A percentile compares a stretch with the other conserved stretches of the same genome.
phyloP scores from a whole-genome alignment of 2,888 invertebrate genomes.

The Ferdinandea cuprea region DNA sequence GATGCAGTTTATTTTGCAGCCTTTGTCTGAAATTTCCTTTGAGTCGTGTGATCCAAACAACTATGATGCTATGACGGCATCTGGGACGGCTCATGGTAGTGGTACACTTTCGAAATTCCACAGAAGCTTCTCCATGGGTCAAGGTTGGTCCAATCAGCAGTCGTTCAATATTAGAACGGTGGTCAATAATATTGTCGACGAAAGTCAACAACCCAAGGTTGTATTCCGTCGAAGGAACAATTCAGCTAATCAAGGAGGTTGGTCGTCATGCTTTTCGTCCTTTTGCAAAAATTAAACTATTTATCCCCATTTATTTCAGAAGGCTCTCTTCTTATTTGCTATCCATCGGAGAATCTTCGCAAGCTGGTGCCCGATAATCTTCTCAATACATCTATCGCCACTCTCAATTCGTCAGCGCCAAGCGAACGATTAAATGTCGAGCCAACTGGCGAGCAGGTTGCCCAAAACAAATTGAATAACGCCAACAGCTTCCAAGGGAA shows the following conservation, averaged over 20 bases:
- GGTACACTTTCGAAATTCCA: slow-evolving; percentile 85
- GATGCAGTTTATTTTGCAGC: slow-evolving; percentile 76
- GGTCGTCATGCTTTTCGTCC: slow-evolving; percentile 1
- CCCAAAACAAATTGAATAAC: slow-evolving; percentile 60
- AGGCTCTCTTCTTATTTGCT: slow-evolving; percentile 87
- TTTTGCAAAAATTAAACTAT: neutral
- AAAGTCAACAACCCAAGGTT: slow-evolving; percentile 79
- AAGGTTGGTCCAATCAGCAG: slow-evolving; percentile 83
- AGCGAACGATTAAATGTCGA: slow-evolving; percentile 60
- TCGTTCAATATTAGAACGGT: slow-evolving; percentile 60
- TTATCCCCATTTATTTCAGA: no score
- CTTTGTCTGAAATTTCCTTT: slow-evolving; percentile 82
- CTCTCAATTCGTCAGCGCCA: slow-evolving; percentile 43
- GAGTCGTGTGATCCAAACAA: slow-evolving; percentile 82
- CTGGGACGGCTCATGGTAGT: slow-evolving; percentile 76
- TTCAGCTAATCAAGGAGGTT: slow-evolving; percentile 86
- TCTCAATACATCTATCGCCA: slow-evolving; percentile 80
- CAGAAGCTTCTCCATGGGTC: slow-evolving; percentile 94
- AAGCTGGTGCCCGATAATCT: slow-evolving; percentile 89
- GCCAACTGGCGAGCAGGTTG: slow-evolving; percentile 53
- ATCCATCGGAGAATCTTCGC: slow-evolving; percentile 94
- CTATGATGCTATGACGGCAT: slow-evolving; percentile 80
- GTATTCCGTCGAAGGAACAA: slow-evolving; percentile 87
- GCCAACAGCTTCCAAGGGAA: slow-evolving; percentile 56
- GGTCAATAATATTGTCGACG: slow-evolving; percentile 73